A percentile compares a stretch with the other conserved stretches of the same genome.
phyloP scores from a whole-genome alignment of 1,140 invertebrate genomes.

The Octopus bimaculoides region DNA sequence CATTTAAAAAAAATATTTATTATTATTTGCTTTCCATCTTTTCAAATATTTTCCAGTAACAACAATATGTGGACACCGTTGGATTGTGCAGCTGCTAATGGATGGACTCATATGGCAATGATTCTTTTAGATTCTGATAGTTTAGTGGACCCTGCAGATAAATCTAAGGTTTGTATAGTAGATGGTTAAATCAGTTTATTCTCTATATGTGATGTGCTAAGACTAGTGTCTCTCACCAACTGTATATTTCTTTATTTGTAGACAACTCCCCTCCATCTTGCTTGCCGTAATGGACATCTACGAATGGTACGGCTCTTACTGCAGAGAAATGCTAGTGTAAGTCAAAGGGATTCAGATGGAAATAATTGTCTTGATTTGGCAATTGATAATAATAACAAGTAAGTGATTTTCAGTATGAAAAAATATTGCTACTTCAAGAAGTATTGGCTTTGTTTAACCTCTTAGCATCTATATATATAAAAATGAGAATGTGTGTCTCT shows the following conservation, averaged over 20 bases:
- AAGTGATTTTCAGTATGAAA: conserved; percentile 20
- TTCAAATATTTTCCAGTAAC: conserved; percentile 43
- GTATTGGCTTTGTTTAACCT: no score
- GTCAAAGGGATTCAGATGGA: conserved; percentile 52
- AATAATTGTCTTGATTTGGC: conserved; percentile 60
- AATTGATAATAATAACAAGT: conserved; percentile 56
- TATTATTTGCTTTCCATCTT: no score
- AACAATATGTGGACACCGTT: conserved; percentile 59
- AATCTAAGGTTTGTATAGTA: conserved; percentile 52
- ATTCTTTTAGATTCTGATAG: conserved; percentile 57
- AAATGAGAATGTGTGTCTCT: no score
- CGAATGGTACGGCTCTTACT: conserved; percentile 55
- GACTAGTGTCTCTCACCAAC: no score
- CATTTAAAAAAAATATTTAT: no score
- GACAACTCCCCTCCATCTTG: conserved; percentile 57
- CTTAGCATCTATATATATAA: no score
- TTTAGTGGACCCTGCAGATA: conserved; percentile 57
- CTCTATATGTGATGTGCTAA: no score
- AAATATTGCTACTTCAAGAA: no score
- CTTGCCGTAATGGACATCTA: conserved; percentile 52
- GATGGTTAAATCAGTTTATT: no score
- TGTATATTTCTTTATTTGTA: conserved; percentile 23
- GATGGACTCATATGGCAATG: conserved; percentile 53
- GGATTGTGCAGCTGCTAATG: conserved; percentile 60
- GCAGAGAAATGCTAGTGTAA: conserved; percentile 51